Conservation (phyloP, 1,140 invertebrate species). For the Platyura marginata region DNA sequence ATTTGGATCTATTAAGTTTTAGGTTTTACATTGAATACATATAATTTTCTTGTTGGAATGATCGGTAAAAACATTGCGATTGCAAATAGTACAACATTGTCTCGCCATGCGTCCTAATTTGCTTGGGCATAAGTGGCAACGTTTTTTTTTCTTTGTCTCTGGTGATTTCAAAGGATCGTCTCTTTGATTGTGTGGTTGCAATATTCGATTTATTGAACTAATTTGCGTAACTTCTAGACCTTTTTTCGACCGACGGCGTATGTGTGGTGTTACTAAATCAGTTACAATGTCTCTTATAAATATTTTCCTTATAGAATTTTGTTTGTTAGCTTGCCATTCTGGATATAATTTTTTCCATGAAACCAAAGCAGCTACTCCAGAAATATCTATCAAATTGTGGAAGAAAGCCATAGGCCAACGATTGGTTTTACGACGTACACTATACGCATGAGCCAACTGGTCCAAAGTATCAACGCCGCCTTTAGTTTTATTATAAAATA, state of each 20-base stretch:
- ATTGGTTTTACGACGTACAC: conserved; percentile 7
- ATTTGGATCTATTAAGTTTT: too few species aligned
- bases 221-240: too few species aligned
- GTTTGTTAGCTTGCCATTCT: background rate
- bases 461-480: conserved; percentile 23
- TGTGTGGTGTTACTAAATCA: background rate
- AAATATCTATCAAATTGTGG: conserved; percentile 14
- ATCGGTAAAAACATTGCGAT: background rate
- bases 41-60: too few species aligned
- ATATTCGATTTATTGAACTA: too few species aligned
- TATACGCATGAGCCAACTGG: conserved; percentile 14
- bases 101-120: background rate
- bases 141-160: background rate
- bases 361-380: background rate
- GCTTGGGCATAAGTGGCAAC: background rate
- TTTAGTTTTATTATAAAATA: conserved; percentile 4
- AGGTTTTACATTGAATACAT: too few species aligned
- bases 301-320: background rate
- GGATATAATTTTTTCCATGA: background rate
- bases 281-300: background rate
- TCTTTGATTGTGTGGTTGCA: background rate
- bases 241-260: background rate
- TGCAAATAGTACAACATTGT: background rate
- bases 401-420: conserved; percentile 16
- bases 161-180: background rate